Base-by-base conservation (phyloP, 2,113 vertebrate species). In the Brienomyrus brachyistius region DNA sequence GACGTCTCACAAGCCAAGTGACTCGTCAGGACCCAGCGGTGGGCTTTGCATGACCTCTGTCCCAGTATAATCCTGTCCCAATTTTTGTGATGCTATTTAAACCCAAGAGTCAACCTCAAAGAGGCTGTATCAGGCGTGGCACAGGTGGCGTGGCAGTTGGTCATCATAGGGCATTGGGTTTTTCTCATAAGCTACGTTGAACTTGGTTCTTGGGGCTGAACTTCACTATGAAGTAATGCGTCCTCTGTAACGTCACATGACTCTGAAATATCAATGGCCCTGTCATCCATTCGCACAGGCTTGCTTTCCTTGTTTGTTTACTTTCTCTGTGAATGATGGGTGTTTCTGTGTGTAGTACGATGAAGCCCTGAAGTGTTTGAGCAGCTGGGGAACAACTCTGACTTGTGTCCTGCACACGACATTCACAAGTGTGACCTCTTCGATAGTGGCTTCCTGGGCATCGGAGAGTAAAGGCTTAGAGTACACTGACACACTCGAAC, bases 241-340 rank as follows among this genome's bases (percentile, higher is more conserved):
- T 2, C 17, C 31, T 40, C 70, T 80, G 74, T 19, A 80, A 80
- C 2, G 1, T 80, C 35, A 80, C 74, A 19, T 80, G 74, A 35
- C 74, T 43, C 15, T 43, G 70, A 77, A 43, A 43, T 35, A 40
- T 80, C 35, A 80, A 80, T 80, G 35, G 35, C 35, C 74, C 31
- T 11, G 62, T 70, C 62, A 70, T 70, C 62, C 62, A 31, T 70
- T 70, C 0, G 27, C 62, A 70, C 10, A 31, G 62, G 10, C 62
- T 70, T 80, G 35, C 74, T 43, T 80, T 43, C 13, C 74, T 80
- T 80, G 74, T 80, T 80, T 80, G 74, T 80, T 80, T 80, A 80
- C 31, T 43, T 80, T 80, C 35, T 80, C 74, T 43, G 35, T 80
- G 74, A 80, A 80, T 80, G 74, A 80, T 80, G 74, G 15, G 74